Evolutionary conservation across 1,140 invertebrate species (phyloP).

Genomic region (Penaeus indicus): DNA sequence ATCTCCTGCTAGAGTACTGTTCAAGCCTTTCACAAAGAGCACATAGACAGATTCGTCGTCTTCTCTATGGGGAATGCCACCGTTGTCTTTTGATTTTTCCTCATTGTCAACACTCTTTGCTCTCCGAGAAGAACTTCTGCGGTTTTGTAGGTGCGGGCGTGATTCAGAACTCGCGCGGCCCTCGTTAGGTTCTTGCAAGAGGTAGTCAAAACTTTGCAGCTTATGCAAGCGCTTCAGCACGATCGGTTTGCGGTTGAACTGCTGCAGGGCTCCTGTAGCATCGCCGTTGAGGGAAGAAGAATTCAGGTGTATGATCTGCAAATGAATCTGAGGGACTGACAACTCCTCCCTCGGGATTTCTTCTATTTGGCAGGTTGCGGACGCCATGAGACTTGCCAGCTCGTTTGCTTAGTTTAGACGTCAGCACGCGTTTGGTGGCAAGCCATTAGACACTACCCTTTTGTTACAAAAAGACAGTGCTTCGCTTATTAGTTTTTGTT

Average conservation of each 20-base stretch:
- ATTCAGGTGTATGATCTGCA: slow-evolving; percentile 52
- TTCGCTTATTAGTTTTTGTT: no score
- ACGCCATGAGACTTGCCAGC: slow-evolving; percentile 19
- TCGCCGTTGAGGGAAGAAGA: slow-evolving; percentile 26
- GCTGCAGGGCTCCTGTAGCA: neutral
- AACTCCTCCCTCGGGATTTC: slow-evolving; percentile 41
- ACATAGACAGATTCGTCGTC: slow-evolving; percentile 15
- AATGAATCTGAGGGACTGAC: slow-evolving; percentile 38
- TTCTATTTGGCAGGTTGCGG: slow-evolving; percentile 35
- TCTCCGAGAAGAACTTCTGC: neutral
- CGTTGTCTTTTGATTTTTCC: neutral
- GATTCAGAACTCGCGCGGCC: no score
- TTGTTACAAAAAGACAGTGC: no score
- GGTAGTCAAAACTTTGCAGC: slow-evolving; percentile 25
- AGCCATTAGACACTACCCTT: no score
- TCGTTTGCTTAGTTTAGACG: neutral
- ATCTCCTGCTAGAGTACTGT: slow-evolving; percentile 20
- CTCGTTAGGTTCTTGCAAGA: neutral
- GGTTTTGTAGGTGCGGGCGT: neutral
- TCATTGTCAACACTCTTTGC: neutral
- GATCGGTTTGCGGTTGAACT: neutral
- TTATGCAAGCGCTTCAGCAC: slow-evolving; percentile 18
- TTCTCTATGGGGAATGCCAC: neutral
- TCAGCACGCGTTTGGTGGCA: neutral
- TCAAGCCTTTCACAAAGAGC: slow-evolving; percentile 42